Percentiles rank a stretch among this genome's conserved stretches.
These are phyloP conservation scores for Bilobella aurantiaca DNA, from an alignment of 1,140 invertebrate genomes.

Conservation along the genomic window DNA sequence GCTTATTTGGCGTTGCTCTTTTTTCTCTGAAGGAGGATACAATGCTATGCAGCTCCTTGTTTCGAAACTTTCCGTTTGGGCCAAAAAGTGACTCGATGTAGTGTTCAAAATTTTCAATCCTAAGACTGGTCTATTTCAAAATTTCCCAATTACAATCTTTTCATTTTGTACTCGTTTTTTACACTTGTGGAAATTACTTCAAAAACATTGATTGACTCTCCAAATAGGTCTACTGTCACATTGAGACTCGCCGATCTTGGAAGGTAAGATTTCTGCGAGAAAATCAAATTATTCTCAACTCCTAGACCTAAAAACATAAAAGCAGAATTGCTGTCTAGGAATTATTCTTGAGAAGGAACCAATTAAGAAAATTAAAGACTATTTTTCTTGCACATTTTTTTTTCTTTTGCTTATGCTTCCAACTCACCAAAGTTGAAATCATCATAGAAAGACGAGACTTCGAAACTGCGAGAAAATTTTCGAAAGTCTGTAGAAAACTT, in stretches of 20 bases:
- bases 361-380: neutral
- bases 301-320: constrained; percentile 55
- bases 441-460: constrained; percentile 72
- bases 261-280: constrained; percentile 77
- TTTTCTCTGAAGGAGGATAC: constrained; percentile 33
- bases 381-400: neutral
- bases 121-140: constrained; percentile 52
- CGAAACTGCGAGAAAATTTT: constrained; percentile 84
- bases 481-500: constrained; percentile 70
- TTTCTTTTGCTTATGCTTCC: no score
- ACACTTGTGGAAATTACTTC: no score
- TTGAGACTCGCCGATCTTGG: constrained; percentile 70
- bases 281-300: constrained; percentile 71
- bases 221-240: constrained; percentile 78
- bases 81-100: constrained; percentile 72
- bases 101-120: constrained; percentile 73
- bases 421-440: constrained; percentile 64
- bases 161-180: neutral
- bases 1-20: constrained; percentile 27
- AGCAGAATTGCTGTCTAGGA: neutral
- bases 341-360: no score
- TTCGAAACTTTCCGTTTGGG: constrained; percentile 52
- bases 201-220: constrained; percentile 74
- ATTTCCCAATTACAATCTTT: constrained; percentile 11
- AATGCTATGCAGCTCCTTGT: constrained; percentile 18